Percentiles rank a stretch among this genome's conserved stretches.
Conservation (phyloP, 2,888 invertebrate species). For the Zygaena filipendulae region DNA sequence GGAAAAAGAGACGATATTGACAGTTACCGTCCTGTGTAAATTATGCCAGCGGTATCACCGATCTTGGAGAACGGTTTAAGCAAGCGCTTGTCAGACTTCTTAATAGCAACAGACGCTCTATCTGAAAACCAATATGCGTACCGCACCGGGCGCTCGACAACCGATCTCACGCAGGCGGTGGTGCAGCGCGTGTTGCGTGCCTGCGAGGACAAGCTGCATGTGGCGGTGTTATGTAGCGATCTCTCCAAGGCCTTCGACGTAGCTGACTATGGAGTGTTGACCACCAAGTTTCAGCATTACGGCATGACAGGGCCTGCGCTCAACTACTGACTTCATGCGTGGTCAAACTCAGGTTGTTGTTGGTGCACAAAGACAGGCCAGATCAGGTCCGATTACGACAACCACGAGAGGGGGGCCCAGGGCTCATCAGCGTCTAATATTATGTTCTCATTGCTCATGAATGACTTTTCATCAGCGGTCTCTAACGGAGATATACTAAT, state of each 20-base stretch:
- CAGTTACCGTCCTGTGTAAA: no score
- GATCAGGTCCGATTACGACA: no score
- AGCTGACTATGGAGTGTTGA: slow-evolving; percentile 3
- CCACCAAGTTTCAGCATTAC: slow-evolving; percentile 3
- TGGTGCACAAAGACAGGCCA: background rate
- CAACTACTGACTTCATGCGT: background rate
- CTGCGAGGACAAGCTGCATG: slow-evolving; percentile 3
- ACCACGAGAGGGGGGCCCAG: no score
- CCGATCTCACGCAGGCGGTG: slow-evolving; percentile 1
- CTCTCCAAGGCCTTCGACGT: no score
- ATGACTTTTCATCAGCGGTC: slow-evolving; percentile 3
- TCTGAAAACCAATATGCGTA: no score
- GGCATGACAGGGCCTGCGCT: slow-evolving; percentile 1
- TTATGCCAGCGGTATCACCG: no score
- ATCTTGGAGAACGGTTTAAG: no score
- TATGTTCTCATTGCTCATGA: slow-evolving; percentile 3
- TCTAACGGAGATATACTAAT: background rate
- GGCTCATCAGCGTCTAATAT: no score
- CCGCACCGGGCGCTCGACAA: slow-evolving; percentile 5
- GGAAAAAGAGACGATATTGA: no score
- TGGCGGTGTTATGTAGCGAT: slow-evolving; percentile 5
- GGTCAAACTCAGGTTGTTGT: slow-evolving; percentile 5
- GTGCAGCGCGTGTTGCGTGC: background rate
- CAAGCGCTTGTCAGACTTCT: no score
- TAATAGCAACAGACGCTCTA: no score